Evolutionary conservation across 2,113 vertebrate genomes (phyloP).

Genomic region (Steatornis caripensis): DNA sequence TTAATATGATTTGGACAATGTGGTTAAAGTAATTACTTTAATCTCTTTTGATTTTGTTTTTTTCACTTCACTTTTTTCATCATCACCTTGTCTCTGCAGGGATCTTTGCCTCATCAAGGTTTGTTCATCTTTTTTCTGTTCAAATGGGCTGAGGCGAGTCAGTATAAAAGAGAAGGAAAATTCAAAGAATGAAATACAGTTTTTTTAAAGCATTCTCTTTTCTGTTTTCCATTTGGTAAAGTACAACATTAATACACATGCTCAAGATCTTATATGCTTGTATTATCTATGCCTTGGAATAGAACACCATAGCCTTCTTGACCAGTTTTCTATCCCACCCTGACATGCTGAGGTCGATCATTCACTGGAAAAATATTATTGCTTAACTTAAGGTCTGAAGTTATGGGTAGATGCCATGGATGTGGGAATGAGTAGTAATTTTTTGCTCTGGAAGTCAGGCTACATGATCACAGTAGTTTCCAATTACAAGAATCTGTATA

Average conservation of each 20-base stretch:
- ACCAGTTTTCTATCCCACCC: background rate
- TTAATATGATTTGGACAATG: background rate
- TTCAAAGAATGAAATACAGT: background rate
- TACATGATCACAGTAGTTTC: background rate
- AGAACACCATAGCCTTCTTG: background rate
- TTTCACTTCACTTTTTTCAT: background rate
- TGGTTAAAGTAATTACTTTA: background rate
- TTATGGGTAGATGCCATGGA: background rate
- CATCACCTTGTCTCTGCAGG: background rate
- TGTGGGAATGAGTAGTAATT: background rate
- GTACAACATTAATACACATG: background rate
- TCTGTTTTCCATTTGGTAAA: background rate
- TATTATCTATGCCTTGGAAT: background rate
- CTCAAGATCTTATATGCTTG: background rate
- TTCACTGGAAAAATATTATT: background rate
- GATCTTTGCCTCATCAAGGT: background rate
- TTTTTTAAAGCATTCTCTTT: background rate
- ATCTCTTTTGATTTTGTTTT: background rate
- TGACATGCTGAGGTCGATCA: background rate
- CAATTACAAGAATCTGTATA: background rate
- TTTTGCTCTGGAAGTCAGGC: background rate
- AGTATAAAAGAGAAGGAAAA: background rate
- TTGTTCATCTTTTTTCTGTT: background rate
- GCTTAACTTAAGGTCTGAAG: background rate
- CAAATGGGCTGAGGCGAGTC: background rate